A percentile compares a stretch with the other conserved stretches of the same genome.
Conservation (phyloP, 1,140 invertebrate species). For the Zophobas atratus region DNA sequence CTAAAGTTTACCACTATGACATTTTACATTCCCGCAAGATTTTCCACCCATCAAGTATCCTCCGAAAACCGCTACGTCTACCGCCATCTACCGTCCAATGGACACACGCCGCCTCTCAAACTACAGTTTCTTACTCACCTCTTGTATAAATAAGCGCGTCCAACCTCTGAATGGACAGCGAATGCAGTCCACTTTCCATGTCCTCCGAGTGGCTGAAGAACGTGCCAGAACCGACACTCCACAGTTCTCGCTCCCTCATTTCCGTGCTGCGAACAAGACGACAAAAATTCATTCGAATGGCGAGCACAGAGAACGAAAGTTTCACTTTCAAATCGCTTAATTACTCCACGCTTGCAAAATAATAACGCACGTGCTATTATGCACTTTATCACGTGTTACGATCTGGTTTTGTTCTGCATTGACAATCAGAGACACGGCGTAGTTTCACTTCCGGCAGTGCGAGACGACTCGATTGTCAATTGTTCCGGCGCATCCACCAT, state of each 20-base stretch:
- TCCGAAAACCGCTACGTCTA: background rate
- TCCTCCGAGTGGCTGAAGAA: slow-evolving; percentile 59
- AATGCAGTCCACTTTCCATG: slow-evolving; percentile 55
- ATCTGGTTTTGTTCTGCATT: background rate
- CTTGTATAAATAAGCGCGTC: slow-evolving; percentile 53
- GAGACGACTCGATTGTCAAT: background rate
- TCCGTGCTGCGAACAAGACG: slow-evolving; percentile 44
- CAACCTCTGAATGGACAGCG: slow-evolving; percentile 55
- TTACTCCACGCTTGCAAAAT: slow-evolving; percentile 44
- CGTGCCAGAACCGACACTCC: slow-evolving; percentile 58
- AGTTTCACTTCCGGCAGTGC: slow-evolving; percentile 7
- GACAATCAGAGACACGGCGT: background rate
- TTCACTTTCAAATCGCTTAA: slow-evolving; percentile 48
- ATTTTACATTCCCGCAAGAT: background rate
- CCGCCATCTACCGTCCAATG: slow-evolving; percentile 15
- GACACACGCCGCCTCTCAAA: background rate
- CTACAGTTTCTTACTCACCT: slow-evolving; percentile 42
- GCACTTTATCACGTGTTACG: slow-evolving; percentile 26
- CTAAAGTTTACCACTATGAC: background rate
- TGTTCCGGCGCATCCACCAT: slow-evolving; percentile 43
- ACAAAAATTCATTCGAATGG: slow-evolving; percentile 39
- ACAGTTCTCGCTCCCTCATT: slow-evolving; percentile 56
- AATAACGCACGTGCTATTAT: slow-evolving; percentile 37
- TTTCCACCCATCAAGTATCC: background rate
- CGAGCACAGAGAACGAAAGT: slow-evolving; percentile 25